Base-by-base conservation (phyloP, 1,140 invertebrate genomes). In the Drosophila nikananu region DNA sequence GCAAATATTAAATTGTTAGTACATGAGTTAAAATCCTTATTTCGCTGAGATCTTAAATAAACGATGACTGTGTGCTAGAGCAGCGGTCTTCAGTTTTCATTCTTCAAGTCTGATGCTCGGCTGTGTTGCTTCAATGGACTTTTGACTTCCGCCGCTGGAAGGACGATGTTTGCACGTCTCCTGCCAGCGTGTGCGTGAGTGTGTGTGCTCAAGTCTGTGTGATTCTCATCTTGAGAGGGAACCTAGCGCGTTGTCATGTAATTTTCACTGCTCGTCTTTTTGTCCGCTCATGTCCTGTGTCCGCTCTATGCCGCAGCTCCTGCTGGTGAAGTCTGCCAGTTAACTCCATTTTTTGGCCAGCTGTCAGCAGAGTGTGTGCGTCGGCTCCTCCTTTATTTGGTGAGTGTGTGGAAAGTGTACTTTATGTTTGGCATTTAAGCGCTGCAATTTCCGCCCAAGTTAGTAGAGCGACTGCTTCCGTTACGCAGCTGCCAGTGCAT, bases 361-460 rank as follows among this genome's bases (percentile, higher is more conserved):
- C 66, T 72, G 52, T 86, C 66, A 72, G 64, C 70, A 55, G 60
- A 37, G 52, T 80, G 41, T 61, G 35, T 81, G 58, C 32, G 54
- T 37, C 55, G 57, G 41, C 64, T 64, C 58, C 42, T 55, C 70
- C 58, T 80, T 79, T 79, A 72, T 74, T 79, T 68, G 63, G 61
- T 32, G 60, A 19, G 66, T 41, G 44, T 64, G 72, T 62, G 62
- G 61, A 66, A 72, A 81, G 67, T 82, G 73, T 76, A 74, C 52
- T 90, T 84, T 91, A 86, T 91, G 80, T 86, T 91, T 83, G 75
- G 74, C 75, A 87, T 91, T 91, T 79, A 91, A 91, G 75, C 83
- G 70, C 49, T 87, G 83, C 90, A 91, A 91, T 91, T 87, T 91
- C 87, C 87, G 87, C 68, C 81, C 59, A 77, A 86, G 74, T 81